Base-by-base conservation (phyloP, 1,140 invertebrate genomes). In the Scaptomyza pallida region DNA sequence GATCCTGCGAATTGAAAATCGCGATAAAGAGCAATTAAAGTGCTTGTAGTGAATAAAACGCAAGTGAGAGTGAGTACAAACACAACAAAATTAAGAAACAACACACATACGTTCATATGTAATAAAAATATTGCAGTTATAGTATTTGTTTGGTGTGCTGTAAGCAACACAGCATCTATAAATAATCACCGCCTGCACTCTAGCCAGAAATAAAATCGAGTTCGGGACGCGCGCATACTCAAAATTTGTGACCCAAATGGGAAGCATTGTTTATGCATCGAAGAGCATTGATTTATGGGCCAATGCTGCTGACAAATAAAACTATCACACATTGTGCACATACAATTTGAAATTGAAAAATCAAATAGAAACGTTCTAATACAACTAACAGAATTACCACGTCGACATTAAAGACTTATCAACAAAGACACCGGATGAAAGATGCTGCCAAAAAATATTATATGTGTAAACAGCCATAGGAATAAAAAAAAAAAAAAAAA, bases 361-460 rank as follows among this genome's bases (percentile, higher is more conserved):
- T 23, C 21, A 3, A 19, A 19, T 26, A 23, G 1, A 17, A 6
- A 9, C 26, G 6, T 15, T 64, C 47, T 5, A 57, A 55, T 52
- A 19, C 8, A 40, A 50, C 15, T 1, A 33, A 21, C 13, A 30
- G 48, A 56, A 44, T 51, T 35, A 56, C 40, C 52, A 72, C 62
- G 73, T 81, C 41, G 56, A 10, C 62, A 72, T 51, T 62, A 37
- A 37, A 54, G 41, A 77, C 68, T 77, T 85, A 80, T 80, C 77
- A 76, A 74, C 30, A 33, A 41, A 45, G 23, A 70, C 16, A 86
- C 81, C 81, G 82, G 81, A 86, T 86, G 81, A 67, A 80, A 68
- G 61, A 60, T 44, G 55, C 21, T 73, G 41, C 55, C 51, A 61
- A 78, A 75, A 43, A 65, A 30, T 47, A 41, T 45, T 16, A 47